Evolutionary conservation across 2,797 vertebrate species (phyloP).

Genomic region (Parotocinclus haroldoi): DNA sequence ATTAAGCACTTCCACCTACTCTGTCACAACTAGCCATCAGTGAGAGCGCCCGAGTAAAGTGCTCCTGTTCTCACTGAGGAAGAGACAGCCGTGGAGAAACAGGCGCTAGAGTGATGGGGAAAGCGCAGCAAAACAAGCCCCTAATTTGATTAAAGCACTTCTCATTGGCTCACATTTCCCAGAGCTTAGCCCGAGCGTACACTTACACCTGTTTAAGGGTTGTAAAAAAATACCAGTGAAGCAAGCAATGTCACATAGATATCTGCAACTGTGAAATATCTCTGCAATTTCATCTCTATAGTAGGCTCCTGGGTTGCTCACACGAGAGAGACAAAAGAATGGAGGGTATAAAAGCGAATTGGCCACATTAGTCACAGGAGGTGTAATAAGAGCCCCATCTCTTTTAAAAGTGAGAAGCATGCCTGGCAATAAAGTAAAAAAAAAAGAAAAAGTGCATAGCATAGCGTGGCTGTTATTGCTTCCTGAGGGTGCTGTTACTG

Average conservation of each 20-base stretch:
- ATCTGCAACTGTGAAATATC: conserved; percentile 42
- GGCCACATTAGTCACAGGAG: conserved; percentile 46
- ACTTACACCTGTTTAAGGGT: conserved; percentile 36
- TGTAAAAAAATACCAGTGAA: conserved; percentile 18
- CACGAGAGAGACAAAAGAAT: conserved; percentile 27
- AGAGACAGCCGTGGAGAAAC: background rate
- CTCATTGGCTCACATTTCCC: background rate
- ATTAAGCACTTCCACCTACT: conserved; percentile 64
- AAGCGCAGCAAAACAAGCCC: conserved; percentile 5
- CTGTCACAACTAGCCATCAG: conserved; percentile 57
- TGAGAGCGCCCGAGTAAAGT: conserved; percentile 37
- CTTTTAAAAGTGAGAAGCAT: conserved; percentile 31
- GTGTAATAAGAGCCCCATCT: conserved; percentile 42
- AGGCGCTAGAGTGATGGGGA: background rate
- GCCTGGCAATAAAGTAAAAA: conserved; percentile 20
- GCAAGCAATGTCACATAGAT: conserved; percentile 9
- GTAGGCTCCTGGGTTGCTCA: conserved; percentile 21
- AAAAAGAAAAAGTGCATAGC: conserved; percentile 23
- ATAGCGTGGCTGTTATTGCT: conserved; percentile 61
- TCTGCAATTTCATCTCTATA: conserved; percentile 34
- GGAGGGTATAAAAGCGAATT: conserved; percentile 38
- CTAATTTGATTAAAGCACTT: conserved; percentile 36
- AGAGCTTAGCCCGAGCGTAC: conserved; percentile 17
- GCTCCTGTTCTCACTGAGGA: conserved; percentile 7
- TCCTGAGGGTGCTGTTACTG: conserved; percentile 63